Conservation (phyloP, 64 coral and sea anemone species). For the Stichodactyla helianthus region DNA sequence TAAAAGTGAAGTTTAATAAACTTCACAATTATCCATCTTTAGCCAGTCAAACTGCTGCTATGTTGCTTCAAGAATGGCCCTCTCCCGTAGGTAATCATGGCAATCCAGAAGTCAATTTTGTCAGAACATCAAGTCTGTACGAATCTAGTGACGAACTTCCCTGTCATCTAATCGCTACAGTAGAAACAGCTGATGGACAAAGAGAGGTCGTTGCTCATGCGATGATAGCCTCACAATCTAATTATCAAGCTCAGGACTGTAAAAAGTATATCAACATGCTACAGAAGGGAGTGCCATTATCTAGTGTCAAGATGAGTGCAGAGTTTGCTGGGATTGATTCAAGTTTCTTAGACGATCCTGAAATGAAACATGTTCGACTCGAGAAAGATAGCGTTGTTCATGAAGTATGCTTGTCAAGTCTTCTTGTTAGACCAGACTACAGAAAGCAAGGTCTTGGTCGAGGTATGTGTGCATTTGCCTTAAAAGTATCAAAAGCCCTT, state of each 20-base stretch:
- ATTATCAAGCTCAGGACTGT: background rate
- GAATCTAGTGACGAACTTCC: slow-evolving; percentile 60
- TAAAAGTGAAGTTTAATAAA: background rate
- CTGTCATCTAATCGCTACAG: slow-evolving; percentile 55
- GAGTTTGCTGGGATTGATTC: slow-evolving; percentile 43
- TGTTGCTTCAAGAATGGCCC: slow-evolving; percentile 54
- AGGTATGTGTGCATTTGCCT: slow-evolving; percentile 62
- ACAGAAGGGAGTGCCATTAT: slow-evolving; percentile 35
- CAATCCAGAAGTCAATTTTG: slow-evolving; percentile 35
- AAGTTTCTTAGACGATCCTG: background rate
- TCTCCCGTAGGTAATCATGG: slow-evolving; percentile 37
- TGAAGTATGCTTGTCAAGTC: slow-evolving; percentile 24
- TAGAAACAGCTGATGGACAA: slow-evolving; percentile 5
- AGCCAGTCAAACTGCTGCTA: background rate
- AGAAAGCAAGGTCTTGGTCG: slow-evolving; percentile 54
- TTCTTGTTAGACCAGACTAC: slow-evolving; percentile 51
- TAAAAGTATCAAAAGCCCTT: slow-evolving; percentile 18
- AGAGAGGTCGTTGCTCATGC: slow-evolving; percentile 31
- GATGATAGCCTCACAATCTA: background rate
- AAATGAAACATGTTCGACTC: background rate
- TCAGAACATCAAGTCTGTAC: slow-evolving; percentile 48
- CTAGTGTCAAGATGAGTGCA: slow-evolving; percentile 27
- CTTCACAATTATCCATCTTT: background rate
- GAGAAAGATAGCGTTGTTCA: background rate
- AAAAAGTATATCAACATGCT: slow-evolving; percentile 49